These are phyloP conservation scores for Polypedilum pembai DNA, from an alignment of 1,140 invertebrate genomes.

Conservation along the genomic window DNA sequence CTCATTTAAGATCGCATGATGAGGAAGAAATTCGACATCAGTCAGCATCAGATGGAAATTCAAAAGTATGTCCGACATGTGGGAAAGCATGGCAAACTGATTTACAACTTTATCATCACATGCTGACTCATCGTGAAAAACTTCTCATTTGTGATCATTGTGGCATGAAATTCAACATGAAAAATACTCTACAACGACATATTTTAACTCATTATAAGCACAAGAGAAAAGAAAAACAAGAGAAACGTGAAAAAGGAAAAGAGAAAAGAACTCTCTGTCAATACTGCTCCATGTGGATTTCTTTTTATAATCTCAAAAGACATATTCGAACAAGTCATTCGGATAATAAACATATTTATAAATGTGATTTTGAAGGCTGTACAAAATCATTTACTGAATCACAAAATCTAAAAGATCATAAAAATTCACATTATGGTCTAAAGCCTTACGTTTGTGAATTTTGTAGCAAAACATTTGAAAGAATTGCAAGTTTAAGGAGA, in stretches of 20 bases:
- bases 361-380: neutral
- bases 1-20: neutral
- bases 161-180: neutral
- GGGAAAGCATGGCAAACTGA: neutral
- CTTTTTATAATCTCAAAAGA: neutral
- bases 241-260: neutral
- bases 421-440: neutral
- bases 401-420: neutral
- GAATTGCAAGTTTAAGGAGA: neutral
- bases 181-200: neutral
- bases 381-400: neutral
- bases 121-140: neutral
- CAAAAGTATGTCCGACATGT: neutral
- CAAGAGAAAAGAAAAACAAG: neutral
- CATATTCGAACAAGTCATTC: neutral
- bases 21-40: neutral
- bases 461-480: neutral
- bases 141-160: neutral
- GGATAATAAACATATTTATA: neutral
- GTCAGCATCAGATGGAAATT: neutral
- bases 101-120: neutral
- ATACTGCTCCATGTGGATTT: neutral
- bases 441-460: slow-evolving; percentile 12
- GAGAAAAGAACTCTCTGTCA: neutral
- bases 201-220: neutral